A percentile compares a stretch with the other conserved stretches of the same genome.
Conservation (phyloP, 2,888 invertebrate genomes). For the Crocallis elinguaria region DNA sequence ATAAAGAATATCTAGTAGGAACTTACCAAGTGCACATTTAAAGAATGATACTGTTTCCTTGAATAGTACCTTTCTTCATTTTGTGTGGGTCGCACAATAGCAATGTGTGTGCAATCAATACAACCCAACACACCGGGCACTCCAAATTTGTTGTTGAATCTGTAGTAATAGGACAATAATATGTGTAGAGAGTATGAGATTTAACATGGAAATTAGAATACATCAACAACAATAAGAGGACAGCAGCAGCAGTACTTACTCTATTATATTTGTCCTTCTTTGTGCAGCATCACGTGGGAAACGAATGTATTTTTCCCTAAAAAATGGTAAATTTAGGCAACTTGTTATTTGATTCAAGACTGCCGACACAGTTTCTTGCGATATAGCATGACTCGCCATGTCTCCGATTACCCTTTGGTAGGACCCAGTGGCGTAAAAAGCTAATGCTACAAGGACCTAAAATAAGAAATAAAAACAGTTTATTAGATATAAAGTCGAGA, state of each 20-base stretch:
- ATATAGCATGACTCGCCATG: too few species aligned
- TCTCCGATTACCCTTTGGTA: too few species aligned
- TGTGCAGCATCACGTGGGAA: not conserved
- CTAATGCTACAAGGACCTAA: too few species aligned
- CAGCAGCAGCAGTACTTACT: not conserved
- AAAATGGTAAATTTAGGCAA: not conserved
- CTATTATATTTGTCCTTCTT: not conserved
- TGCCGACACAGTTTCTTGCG: not conserved
- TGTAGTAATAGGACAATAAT: not conserved
- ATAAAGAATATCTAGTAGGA: too few species aligned
- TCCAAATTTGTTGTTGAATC: slow-evolving; percentile 8
- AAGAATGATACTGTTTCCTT: too few species aligned
- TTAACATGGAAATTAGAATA: not conserved
- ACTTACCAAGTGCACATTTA: too few species aligned
- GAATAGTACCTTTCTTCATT: slow-evolving; percentile 13
- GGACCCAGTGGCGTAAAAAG: too few species aligned
- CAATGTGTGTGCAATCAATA: slow-evolving; percentile 23
- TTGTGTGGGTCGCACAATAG: slow-evolving; percentile 2
- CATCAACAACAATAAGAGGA: not conserved
- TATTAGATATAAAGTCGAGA: too few species aligned
- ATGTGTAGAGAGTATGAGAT: too few species aligned
- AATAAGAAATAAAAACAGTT: too few species aligned
- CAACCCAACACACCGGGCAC: slow-evolving; percentile 19
- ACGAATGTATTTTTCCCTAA: not conserved
- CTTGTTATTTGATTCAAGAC: not conserved